Percentiles rank a stretch among this genome's conserved stretches.
Conservation (phyloP, 2,113 vertebrate genomes). For the Dermatemys mawii region DNA sequence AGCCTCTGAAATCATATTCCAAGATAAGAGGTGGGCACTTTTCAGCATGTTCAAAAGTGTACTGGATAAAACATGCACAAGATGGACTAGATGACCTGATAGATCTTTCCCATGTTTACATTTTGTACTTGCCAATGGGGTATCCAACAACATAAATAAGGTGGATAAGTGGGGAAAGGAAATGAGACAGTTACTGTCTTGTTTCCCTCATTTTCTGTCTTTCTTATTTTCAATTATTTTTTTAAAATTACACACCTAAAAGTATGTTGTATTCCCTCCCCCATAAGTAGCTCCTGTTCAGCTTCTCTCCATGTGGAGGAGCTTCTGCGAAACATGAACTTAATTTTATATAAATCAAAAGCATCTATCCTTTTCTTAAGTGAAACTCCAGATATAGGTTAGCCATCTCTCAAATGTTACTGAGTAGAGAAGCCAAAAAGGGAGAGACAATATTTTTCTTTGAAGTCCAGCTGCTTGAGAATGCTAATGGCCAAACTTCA, state of each 20-base stretch:
- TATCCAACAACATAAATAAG: background rate
- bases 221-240: background rate
- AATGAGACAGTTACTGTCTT: background rate
- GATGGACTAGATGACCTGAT: background rate
- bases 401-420: background rate
- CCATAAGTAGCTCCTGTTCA: background rate
- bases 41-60: background rate
- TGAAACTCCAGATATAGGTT: background rate
- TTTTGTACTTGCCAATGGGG: background rate
- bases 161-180: background rate
- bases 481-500: constrained; percentile 65
- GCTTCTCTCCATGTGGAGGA: background rate
- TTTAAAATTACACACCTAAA: background rate
- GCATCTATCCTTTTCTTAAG: fast-evolving
- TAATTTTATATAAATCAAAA: background rate
- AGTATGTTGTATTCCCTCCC: background rate
- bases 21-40: background rate
- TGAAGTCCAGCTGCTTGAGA: constrained; percentile 46
- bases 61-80: background rate
- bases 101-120: background rate
- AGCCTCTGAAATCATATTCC: background rate
- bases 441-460: constrained; percentile 48
- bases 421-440: background rate
- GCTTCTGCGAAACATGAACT: background rate
- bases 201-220: background rate